Evolutionary conservation across 2,113 vertebrate genomes (phyloP), one percentile per base, ranked within the genome.

Genomic region (Pteruthius melanotis): DNA sequence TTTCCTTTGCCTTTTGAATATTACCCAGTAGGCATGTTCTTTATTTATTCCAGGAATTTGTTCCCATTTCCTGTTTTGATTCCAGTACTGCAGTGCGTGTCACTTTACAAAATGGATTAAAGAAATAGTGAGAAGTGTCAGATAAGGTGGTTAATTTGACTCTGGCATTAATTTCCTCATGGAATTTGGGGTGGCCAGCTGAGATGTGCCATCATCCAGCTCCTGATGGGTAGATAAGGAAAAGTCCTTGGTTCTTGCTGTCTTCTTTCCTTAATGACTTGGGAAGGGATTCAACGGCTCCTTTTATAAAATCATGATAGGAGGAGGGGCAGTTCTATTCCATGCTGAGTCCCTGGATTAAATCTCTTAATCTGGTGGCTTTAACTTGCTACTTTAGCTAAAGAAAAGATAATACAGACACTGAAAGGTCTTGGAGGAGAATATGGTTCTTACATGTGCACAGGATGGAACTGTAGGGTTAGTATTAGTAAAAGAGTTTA

Each of bases 51-150:
- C 72, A 92, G 85, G 80, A 93, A 88, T 95, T 93, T 66, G 68
- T 86, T 94, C 74, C 81, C 57, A 26, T 81, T 96, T 96, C 88
- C 94, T 95, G 90, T 94, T 95, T 93, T 86, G 78, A 87, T 94
- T 93, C 68, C 63, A 17, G 83, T 57, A 27, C 60, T 0, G 0
- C 59, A 50, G 27, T 35, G 15, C 3, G 1, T 71, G 83, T 81
- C 19, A 11, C 72, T 89, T 77, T 11, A 68, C 61, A 47, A 30
- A 76, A 90, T 1, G 0, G 44, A 80, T 87, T 91, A 75, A 90
- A 87, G 89, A 65, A 88, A 76, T 39, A 80, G 49, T 31, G 47
- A 74, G 9, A 91, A 74, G 35, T 83, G 39, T 74, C 78, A 88
- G 79, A 93, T 86, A 60, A 60, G 44, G 35, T 78, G 75, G 19